phyloP scores from a whole-genome alignment of 2,113 vertebrate genomes.

The Fregetta grallaria region DNA sequence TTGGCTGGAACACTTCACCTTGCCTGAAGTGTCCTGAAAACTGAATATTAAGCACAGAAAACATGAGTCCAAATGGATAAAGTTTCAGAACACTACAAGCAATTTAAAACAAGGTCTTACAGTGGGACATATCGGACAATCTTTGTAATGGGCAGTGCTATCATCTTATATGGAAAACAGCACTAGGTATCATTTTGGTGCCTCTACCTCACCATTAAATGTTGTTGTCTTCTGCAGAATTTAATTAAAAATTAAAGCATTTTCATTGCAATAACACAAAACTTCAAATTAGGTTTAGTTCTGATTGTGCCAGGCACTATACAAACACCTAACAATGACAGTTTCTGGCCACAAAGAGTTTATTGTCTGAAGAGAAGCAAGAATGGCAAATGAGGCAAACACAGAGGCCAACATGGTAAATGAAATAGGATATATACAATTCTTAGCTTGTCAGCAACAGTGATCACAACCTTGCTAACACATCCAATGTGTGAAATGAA shows the following conservation, averaged over 20 bases:
- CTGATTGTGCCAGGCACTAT: constrained; percentile 32
- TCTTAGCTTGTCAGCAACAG: neutral
- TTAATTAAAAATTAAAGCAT: neutral
- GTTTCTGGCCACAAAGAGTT: neutral
- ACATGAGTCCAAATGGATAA: neutral
- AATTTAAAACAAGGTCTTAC: neutral
- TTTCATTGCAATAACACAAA: neutral
- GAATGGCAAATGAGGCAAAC: constrained; percentile 12
- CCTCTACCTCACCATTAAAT: neutral
- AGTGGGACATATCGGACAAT: neutral
- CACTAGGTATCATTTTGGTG: neutral
- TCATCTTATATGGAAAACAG: neutral
- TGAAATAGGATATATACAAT: neutral
- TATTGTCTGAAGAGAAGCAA: constrained; percentile 8
- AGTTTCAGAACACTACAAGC: neutral
- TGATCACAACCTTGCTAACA: neutral
- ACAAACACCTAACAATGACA: constrained; percentile 45
- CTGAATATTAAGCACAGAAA: neutral
- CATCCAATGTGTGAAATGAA: neutral
- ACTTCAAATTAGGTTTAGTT: neutral
- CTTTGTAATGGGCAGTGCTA: neutral
- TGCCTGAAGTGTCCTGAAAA: neutral
- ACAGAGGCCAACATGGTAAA: neutral
- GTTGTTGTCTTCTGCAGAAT: neutral
- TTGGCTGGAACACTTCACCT: neutral